Evolutionary conservation across 2,888 invertebrate genomes (phyloP).

Genomic region (Eucera pruinosa): DNA sequence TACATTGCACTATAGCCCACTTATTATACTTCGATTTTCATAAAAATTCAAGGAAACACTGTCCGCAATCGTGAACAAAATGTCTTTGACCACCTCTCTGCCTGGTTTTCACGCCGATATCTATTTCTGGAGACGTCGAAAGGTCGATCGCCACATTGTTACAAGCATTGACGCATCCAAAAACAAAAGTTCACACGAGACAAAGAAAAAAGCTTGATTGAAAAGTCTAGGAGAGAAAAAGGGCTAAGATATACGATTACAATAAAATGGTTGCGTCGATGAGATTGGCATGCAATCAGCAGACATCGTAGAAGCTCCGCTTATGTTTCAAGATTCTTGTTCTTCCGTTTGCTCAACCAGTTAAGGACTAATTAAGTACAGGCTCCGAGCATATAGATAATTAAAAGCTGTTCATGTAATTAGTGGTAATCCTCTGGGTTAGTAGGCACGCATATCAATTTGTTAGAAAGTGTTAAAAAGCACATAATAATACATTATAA

Average conservation of each 20-base stretch:
- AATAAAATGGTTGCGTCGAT: neutral
- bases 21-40: too few relatives aligned
- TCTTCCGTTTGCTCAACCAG: neutral
- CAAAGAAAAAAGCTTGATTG: neutral
- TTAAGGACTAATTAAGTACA: constrained; percentile 22
- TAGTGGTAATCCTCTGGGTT: constrained; percentile 4
- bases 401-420: constrained; percentile 38
- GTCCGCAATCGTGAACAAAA: constrained; percentile 1
- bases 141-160: constrained; percentile 62
- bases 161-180: constrained; percentile 30
- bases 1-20: too few relatives aligned
- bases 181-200: constrained; percentile 12
- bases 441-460: constrained; percentile 20
- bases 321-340: neutral
- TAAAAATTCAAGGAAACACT: neutral
- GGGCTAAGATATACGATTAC: neutral
- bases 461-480: constrained; percentile 1
- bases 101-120: constrained; percentile 20
- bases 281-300: neutral
- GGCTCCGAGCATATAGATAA: constrained; percentile 16
- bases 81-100: constrained; percentile 11
- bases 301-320: neutral
- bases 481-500: neutral
- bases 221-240: neutral
- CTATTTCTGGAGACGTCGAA: constrained; percentile 58